phyloP scores from a whole-genome alignment of 1,140 invertebrate species.

The Teleopsis dalmanni region DNA sequence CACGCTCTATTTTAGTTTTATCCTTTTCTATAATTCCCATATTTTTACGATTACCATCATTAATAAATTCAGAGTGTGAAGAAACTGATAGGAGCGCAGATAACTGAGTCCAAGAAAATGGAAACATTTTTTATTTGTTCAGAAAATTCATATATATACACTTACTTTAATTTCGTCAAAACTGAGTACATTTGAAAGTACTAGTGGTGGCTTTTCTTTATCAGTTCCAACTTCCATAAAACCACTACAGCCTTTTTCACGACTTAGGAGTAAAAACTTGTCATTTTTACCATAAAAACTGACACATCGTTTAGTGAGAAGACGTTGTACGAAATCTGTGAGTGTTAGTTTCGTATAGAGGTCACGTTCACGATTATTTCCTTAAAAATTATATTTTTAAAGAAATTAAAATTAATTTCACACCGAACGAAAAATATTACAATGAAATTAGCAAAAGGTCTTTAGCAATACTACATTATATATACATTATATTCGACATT shows the following conservation, averaged over 20 bases:
- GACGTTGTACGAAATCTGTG: slow-evolving; percentile 47
- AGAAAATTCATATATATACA: background rate
- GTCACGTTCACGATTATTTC: slow-evolving; percentile 23
- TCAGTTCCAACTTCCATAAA: slow-evolving; percentile 50
- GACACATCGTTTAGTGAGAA: slow-evolving; percentile 48
- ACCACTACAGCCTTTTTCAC: slow-evolving; percentile 42
- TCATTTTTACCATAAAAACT: slow-evolving; percentile 46
- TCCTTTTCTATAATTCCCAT: slow-evolving; percentile 42
- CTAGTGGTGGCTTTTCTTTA: slow-evolving; percentile 31
- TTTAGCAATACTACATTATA: background rate
- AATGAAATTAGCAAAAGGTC: no score
- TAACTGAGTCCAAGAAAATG: slow-evolving; percentile 23
- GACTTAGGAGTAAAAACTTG: slow-evolving; percentile 45
- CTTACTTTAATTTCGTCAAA: slow-evolving; percentile 33
- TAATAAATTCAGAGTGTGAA: slow-evolving; percentile 56
- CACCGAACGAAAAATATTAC: no score
- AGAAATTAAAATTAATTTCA: background rate
- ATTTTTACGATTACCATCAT: slow-evolving; percentile 52
- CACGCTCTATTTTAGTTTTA: slow-evolving; percentile 25
- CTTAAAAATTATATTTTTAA: slow-evolving; percentile 13
- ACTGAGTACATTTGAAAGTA: slow-evolving; percentile 48
- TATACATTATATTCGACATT: no score
- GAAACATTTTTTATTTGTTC: background rate
- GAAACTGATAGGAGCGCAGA: slow-evolving; percentile 54
- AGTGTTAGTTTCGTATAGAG: slow-evolving; percentile 30